Evolutionary conservation across 92 coral and sea anemone genomes (phyloP).

Genomic region (Zoanthus sansibaricus): DNA sequence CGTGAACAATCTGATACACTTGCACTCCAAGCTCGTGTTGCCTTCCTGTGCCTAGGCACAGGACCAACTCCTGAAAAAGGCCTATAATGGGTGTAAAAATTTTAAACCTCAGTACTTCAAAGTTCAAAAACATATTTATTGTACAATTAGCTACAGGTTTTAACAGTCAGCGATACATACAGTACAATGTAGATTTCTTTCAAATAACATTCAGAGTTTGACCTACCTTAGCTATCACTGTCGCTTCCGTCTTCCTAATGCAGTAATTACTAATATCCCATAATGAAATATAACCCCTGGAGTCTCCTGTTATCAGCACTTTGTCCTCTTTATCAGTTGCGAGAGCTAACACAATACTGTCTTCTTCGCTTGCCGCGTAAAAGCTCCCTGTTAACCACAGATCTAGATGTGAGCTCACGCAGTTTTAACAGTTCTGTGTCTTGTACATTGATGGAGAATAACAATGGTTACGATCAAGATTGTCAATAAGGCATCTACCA

Average conservation of each 20-base stretch:
- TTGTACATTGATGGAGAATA: background rate
- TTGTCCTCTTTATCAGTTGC: constrained; percentile 86
- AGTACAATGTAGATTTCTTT: background rate
- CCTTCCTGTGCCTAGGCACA: no score
- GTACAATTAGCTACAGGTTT: background rate
- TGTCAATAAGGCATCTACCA: background rate
- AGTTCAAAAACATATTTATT: background rate
- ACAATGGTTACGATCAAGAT: background rate
- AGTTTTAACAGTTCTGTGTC: background rate
- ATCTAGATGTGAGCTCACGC: background rate
- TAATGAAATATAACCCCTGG: constrained; percentile 79
- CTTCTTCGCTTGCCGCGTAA: constrained; percentile 74
- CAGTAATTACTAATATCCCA: constrained; percentile 93
- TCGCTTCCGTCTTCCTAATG: constrained; percentile 75
- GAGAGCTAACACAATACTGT: constrained; percentile 70
- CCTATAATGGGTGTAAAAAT: no score
- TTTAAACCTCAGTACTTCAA: no score
- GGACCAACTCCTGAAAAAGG: no score
- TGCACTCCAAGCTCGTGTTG: no score
- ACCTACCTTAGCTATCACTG: constrained; percentile 78
- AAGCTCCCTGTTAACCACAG: constrained; percentile 69
- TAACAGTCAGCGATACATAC: background rate
- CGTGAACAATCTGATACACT: no score
- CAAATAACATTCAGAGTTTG: background rate
- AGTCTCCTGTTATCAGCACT: constrained; percentile 85